Base-by-base conservation (phyloP, 2,797 vertebrate species). In the Anolis apletophallus region DNA sequence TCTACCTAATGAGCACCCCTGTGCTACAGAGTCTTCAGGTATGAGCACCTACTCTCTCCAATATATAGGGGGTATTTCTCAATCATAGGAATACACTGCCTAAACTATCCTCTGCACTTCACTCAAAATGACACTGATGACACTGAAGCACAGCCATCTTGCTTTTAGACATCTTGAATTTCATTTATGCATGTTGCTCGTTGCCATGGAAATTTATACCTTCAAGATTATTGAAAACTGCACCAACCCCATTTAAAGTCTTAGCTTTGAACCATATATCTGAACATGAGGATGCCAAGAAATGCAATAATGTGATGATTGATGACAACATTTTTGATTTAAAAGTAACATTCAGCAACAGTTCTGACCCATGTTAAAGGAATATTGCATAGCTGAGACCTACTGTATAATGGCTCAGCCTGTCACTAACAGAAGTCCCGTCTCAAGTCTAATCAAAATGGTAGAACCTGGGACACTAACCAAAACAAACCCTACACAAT, bases 401-500 rank as follows among this genome's bases (percentile, higher is more conserved):
- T 52, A 34, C 55, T 29, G 19, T 64, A 21, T 34, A 79, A 71
- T 36, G 40, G 55, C 23, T 52, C 75, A 69, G 32, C 75, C 19
- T 69, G 46, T 12, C 75, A 54, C 32, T 46, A 69, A 68, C 6
- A 26, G 11, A 34, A 83, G 69, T 7, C 76, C 16, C n/a, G 40
- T 61, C 2, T 10, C 77, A 0, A 1, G 82, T 0, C 2, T 80
- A 1, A 84, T 78, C 17, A 0, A n/a, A 23, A 81, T 72, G 36
- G 85, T 76, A 5, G 76, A 87, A 79, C 2, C 1, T 83, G 11
- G 86, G 89, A 90, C 84, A 78, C 87, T 88, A 85, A 3, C 81
- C 88, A 67, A 80, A 0, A 67, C 87, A 91, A 93, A 94, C 81
- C 89, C 92, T 36, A 84, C 91, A 89, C 89, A 89, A 86, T 85